Base-by-base conservation (phyloP, 1,140 invertebrate species). In the Trachymyrmex cornetzi region DNA sequence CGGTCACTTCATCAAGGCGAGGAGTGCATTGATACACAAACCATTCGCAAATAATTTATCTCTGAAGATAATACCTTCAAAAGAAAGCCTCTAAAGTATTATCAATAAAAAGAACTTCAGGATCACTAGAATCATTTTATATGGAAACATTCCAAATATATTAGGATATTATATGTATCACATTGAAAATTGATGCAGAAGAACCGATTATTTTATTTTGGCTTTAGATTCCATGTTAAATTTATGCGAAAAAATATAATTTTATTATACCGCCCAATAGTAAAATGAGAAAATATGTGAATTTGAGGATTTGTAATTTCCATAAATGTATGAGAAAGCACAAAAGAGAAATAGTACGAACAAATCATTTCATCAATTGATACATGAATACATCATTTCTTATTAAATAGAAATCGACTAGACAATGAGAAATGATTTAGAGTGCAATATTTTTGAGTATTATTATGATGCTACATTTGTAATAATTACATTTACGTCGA, bases 391-490 rank as follows among this genome's bases (percentile, higher is more conserved):
- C n/a, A 12, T 59, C 24, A 61, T 77, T 77, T 61, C 53, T 16
- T 77, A 38, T 77, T 22, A 34, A 61, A 53, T 24, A 38, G 16
- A 44, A 53, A 69, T 19, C 27, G 63, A 67, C 19, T 80, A 69
- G 14, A 57, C 38, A 14, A 38, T 4, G 11, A 72, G 34, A 67
- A 67, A 82, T 59, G 16, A 82, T 82, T n/a, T 82, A 6, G 19
- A 66, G 90, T 90, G 85, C 90, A 87, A 87, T 91, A 87, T 72
- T 90, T 66, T 55, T 55, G 48, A 87, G 57, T 85, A 87, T 91
- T 89, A 87, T 63, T 64, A 22, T 14, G 61, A 57, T 27, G 22
- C 27, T 57, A 71, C 19, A 74, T 4, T 11, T 59, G 55, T 72
- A 72, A 66, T 14, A 71, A 72, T 72, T 59, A 82, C 38, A 48